Percentiles rank a stretch among this genome's conserved stretches.
These are phyloP conservation scores for Matsumurasca onukii DNA, from an alignment of 1,140 invertebrate species.

Conservation along the genomic window DNA sequence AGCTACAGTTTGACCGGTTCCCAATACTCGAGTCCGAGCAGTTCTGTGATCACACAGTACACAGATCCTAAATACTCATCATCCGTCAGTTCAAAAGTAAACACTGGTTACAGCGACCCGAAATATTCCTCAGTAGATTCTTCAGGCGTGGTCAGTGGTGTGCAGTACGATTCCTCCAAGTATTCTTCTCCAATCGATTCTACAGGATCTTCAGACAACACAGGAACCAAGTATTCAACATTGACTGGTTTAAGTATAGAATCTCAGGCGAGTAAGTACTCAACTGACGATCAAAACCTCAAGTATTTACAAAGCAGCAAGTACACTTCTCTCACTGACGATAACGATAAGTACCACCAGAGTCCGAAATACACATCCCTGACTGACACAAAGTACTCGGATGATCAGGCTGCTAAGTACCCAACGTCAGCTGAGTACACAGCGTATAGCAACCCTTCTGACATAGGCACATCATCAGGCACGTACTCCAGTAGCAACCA, in stretches of 20 bases:
- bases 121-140: neutral
- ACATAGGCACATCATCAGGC: constrained; percentile 34
- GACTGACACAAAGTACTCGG: neutral
- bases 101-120: constrained; percentile 3
- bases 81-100: neutral
- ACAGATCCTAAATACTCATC: constrained; percentile 18
- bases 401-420: constrained; percentile 6
- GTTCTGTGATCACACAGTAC: constrained; percentile 7
- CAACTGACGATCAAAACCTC: neutral
- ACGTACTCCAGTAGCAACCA: constrained; percentile 4
- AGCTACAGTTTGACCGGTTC: neutral
- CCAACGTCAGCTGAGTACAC: constrained; percentile 33
- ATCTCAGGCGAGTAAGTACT: constrained; percentile 7
- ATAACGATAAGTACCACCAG: neutral
- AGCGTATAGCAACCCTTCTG: constrained; percentile 37
- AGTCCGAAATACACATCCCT: neutral
- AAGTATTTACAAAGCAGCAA: neutral
- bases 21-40: constrained; percentile 18
- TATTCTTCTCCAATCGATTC: constrained; percentile 30
- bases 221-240: constrained; percentile 28
- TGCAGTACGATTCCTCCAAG: constrained; percentile 32
- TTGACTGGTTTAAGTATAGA: constrained; percentile 25
- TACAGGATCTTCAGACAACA: constrained; percentile 45
- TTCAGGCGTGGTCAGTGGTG: neutral
- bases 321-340: constrained; percentile 2